Base-by-base conservation (phyloP, 2,797 vertebrate species). In the Labroides dimidiatus region DNA sequence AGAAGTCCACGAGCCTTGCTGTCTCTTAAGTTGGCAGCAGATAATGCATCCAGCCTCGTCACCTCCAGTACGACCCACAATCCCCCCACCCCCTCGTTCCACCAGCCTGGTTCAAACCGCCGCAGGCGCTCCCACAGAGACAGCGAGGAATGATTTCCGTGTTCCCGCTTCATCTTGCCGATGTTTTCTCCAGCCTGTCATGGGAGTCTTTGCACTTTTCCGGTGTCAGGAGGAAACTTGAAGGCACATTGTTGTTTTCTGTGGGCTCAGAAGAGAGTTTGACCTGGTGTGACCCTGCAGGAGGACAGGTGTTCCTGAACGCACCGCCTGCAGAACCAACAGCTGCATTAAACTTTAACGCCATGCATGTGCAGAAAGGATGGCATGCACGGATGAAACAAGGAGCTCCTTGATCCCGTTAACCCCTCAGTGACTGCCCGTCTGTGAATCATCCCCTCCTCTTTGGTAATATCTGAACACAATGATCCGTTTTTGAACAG, bases 171-270 rank as follows among this genome's bases (percentile, higher is more conserved):
- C 87, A 89, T 91, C 89, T 84, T 82, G 81, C 72, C 75, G 57
- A 91, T 90, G 85, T 86, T 90, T 87, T 73, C 72, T 82, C 64
- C 87, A 88, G 80, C 85, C 85, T 89, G 87, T 92, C 90, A 91
- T 52, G 55, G 68, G 72, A 84, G 68, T 47, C 69, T 61, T 71
- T 81, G 57, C 69, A 82, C 81, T 88, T 84, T 74, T 69, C 33
- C 53, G 16, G 43, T 13, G 16, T 69, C 50, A 42, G 52, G 68
- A 52, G 66, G 76, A 83, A 88, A 88, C 75, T 89, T 84, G 51
- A 20, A 21, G 72, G 61, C 77, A 69, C 77, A 67, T 66, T 86
- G 72, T 75, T 69, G 70, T 82, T 66, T 64, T 44, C 33, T 61
- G 10, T 3, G 14, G 39, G 39, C 53, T 53, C 60, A n/a, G 71